Percentiles rank a stretch among this genome's conserved stretches.
phyloP scores from a whole-genome alignment of 2,888 invertebrate genomes.

The Allophyes oxyacanthae region DNA sequence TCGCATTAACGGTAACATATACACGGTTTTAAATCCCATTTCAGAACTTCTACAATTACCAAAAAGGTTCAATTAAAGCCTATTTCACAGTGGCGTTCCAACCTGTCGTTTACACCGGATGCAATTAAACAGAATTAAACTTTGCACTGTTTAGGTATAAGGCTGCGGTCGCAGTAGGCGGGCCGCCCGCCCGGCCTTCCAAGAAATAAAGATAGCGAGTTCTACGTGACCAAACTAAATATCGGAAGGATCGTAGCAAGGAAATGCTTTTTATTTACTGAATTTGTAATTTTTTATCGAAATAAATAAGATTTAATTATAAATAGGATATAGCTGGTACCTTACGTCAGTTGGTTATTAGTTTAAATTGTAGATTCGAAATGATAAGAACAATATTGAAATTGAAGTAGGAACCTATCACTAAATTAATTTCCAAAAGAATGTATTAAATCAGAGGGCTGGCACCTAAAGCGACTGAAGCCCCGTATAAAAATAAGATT shows the following conservation, averaged over 20 bases:
- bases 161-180: constrained; percentile 1
- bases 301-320: background rate
- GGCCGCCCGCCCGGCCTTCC: background rate
- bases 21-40: background rate
- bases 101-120: constrained; percentile 14
- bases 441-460: no score
- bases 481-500: no score
- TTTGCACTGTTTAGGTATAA: constrained; percentile 15
- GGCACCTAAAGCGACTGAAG: no score
- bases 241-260: background rate
- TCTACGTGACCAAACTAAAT: constrained; percentile 5
- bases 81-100: no score
- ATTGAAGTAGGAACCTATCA: no score
- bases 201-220: background rate
- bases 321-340: background rate
- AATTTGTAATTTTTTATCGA: background rate
- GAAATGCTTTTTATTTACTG: background rate
- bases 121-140: constrained; percentile 29
- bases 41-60: background rate
- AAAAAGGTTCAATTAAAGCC: constrained; percentile 8
- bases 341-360: no score
- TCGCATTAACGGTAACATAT: background rate
- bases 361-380: no score
- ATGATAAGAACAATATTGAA: no score
- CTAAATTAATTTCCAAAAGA: no score